Evolutionary conservation across 2,113 vertebrate species (phyloP), one percentile per base, ranked within the genome.

Genomic region (Glaucidium brasilianum): DNA sequence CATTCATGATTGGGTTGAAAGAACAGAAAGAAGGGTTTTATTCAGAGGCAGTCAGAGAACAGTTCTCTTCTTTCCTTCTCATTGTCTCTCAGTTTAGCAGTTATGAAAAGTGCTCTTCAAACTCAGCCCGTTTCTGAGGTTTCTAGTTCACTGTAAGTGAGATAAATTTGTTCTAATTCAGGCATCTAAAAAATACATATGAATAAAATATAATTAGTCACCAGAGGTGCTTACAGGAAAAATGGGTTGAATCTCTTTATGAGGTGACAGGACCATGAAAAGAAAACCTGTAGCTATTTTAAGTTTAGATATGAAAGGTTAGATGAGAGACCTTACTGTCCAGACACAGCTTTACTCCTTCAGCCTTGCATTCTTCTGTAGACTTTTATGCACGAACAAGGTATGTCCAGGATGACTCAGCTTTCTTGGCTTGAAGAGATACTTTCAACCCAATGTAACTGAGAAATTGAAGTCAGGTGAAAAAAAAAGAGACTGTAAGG

Each of bases 271-370:
- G 9, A 21, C 18, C 15, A 27, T 7, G 11, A 34, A 37, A 14
- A 69, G 22, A n/a, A 79, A 53, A n/a, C 21, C 32, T 12, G 3
- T 17, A 27, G 8, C 6, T 64, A 23, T 23, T 12, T 37, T 11
- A 30, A 74, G 6, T 69, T 60, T 71, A 18, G 21, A 16, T 35
- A 6, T 0, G 0, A 12, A 39, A 34, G 3, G 11, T 17, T 59
- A 76, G 34, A 10, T 41, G 63, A 43, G 45, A 52, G 27, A 23
- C 11, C 19, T 60, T 35, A 17, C 18, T 71, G 14, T 34, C 55
- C 71, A 67, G 39, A 25, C n/a, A 47, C 20, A 56, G 13, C 30
- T 83, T 32, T 90, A 15, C 10, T 39, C 21, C 43, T 55, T 2
- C 0, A 86, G 63, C 7, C 26, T 50, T 59, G 16, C 19, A 3